Percentiles rank a stretch among this genome's conserved stretches.
phyloP scores from a whole-genome alignment of 2,888 invertebrate genomes.

The Agrotis exclamationis region DNA sequence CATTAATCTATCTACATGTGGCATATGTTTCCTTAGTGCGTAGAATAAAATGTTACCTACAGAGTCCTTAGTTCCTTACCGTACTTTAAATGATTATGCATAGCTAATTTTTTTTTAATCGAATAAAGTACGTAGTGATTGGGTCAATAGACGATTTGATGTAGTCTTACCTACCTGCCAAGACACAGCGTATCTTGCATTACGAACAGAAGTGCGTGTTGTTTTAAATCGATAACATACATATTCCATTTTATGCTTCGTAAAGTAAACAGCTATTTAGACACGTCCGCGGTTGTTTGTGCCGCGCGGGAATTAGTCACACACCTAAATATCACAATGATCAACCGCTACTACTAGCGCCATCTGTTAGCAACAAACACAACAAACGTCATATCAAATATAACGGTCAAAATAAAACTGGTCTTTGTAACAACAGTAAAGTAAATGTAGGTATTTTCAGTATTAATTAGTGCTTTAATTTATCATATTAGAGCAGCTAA shows the following conservation, averaged over 20 bases:
- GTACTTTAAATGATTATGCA: conserved; percentile 3
- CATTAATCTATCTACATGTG: not conserved
- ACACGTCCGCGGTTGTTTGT: conserved; percentile 58
- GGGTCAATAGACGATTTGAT: conserved; percentile 16
- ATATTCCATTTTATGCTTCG: conserved; percentile 42
- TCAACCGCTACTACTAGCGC: conserved; percentile 70
- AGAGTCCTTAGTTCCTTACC: not conserved
- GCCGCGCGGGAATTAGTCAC: conserved; percentile 62
- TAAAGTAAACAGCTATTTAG: conserved; percentile 61
- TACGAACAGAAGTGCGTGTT: conserved; percentile 2
- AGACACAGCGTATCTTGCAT: not conserved
- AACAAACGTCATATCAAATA: conserved; percentile 37
- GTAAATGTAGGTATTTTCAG: conserved; percentile 24
- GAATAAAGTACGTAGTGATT: conserved; percentile 38
- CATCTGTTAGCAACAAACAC: conserved; percentile 68
- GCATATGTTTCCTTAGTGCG: conserved; percentile 35
- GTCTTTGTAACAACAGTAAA: conserved; percentile 23
- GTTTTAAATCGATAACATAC: conserved; percentile 39
- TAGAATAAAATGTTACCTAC: conserved; percentile 24
- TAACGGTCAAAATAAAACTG: conserved; percentile 54
- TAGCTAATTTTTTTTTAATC: not conserved
- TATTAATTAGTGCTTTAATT: conserved; percentile 46
- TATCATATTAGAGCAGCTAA: conserved; percentile 22
- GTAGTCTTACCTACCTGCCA: too few species aligned
- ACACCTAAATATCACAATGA: conserved; percentile 40